These are phyloP conservation scores for Tenebrosternarchus preto DNA, from an alignment of 2,113 vertebrate species.

Conservation along the genomic window DNA sequence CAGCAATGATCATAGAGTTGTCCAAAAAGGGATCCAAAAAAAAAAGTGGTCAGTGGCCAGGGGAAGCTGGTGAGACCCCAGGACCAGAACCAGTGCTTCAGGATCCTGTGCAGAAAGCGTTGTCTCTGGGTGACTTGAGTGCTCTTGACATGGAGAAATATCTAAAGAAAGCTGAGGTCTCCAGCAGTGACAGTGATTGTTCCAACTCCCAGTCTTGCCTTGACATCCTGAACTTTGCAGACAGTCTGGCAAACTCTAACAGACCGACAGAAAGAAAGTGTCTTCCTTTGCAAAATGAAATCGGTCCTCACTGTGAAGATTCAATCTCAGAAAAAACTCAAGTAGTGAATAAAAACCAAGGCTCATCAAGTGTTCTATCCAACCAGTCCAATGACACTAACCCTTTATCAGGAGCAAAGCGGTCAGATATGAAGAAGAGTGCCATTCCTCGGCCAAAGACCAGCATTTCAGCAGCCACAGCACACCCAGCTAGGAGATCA, in stretches of 20 bases:
- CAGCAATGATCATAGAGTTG: conserved; percentile 88
- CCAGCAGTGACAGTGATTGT: conserved; percentile 67
- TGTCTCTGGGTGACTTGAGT: conserved; percentile 61
- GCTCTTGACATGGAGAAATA: conserved; percentile 89
- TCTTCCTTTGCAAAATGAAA: conserved; percentile 22
- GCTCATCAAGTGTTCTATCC: background rate
- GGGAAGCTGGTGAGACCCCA: conserved; percentile 15
- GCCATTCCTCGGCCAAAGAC: conserved; percentile 58
- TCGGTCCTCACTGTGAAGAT: conserved; percentile 9
- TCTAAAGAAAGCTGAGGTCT: conserved; percentile 76
- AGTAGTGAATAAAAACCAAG: background rate
- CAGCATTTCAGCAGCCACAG: conserved; percentile 28
- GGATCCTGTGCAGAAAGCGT: conserved; percentile 68
- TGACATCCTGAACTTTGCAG: conserved; percentile 63
- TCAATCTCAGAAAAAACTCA: background rate
- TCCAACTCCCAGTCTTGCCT: conserved; percentile 67
- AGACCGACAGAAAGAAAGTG: conserved; percentile 19
- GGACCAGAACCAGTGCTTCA: conserved; percentile 42
- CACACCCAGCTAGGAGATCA: conserved; percentile 51
- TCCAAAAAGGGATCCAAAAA: conserved; percentile 75
- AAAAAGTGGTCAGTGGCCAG: conserved; percentile 43
- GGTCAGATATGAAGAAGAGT: conserved; percentile 52
- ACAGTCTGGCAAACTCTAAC: conserved; percentile 52
- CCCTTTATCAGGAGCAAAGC: conserved; percentile 27
- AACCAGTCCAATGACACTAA: conserved; percentile 7